Conservation (phyloP, 1,140 invertebrate genomes). For the Conus ventricosus region DNA sequence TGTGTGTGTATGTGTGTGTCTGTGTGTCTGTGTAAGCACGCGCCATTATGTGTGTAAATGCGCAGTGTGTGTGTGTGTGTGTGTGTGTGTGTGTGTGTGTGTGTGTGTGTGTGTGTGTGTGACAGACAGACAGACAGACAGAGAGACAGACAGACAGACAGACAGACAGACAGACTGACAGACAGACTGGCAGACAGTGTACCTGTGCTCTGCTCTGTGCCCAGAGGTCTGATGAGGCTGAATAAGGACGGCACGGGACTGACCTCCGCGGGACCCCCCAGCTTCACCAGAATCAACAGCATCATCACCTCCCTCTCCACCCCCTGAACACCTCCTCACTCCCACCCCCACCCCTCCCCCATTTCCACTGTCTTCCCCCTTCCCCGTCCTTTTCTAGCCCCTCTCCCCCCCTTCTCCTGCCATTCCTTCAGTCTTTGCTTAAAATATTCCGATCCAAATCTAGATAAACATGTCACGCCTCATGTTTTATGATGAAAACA, state of each 20-base stretch:
- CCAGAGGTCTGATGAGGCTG: slow-evolving; percentile 49
- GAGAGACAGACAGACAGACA: not conserved
- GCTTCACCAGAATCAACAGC: slow-evolving; percentile 45
- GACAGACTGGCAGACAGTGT: not conserved
- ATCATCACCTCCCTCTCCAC: slow-evolving; percentile 14
- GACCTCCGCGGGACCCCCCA: slow-evolving; percentile 49
- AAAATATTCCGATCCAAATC: not conserved
- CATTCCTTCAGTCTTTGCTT: too few species aligned
- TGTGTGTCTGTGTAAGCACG: not conserved
- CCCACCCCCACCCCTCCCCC: not conserved
- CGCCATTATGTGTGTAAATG: not conserved
- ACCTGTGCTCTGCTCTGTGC: not conserved
- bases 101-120: not conserved
- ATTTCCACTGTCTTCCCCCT: not conserved
- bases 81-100: not conserved
- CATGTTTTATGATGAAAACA: not conserved
- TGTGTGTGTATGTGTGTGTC: slow-evolving; percentile 6
- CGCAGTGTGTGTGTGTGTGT: not conserved
- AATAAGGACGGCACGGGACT: slow-evolving; percentile 49
- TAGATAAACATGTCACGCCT: not conserved
- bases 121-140: not conserved
- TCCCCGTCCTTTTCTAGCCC: not conserved
- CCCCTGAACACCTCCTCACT: not conserved
- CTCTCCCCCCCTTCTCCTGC: not conserved
- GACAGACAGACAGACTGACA: not conserved